A percentile compares a stretch with the other conserved stretches of the same genome.
phyloP scores from a whole-genome alignment of 2,113 vertebrate species.

The Calyptomena viridis region DNA sequence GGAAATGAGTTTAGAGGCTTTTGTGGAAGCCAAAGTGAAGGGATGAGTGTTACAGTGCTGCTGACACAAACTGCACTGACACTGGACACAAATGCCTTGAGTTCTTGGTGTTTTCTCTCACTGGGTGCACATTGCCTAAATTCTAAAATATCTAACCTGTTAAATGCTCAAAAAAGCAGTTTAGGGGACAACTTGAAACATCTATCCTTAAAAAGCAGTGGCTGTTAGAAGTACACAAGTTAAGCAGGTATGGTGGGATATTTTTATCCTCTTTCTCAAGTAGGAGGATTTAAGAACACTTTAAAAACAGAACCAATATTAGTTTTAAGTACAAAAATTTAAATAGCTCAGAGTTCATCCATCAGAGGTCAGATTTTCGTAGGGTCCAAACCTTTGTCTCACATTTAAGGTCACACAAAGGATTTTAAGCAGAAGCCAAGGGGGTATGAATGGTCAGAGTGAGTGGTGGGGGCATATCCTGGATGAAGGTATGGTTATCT shows the following conservation, averaged over 20 bases:
- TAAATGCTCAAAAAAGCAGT: background rate
- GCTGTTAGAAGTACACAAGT: background rate
- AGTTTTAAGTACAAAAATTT: background rate
- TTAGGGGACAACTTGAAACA: background rate
- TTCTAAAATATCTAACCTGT: background rate
- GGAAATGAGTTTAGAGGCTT: background rate
- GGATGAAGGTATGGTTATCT: background rate
- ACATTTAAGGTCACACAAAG: background rate
- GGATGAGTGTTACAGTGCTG: background rate
- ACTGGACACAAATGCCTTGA: rapidly evolving
- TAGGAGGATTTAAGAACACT: background rate
- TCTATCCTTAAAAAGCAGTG: background rate
- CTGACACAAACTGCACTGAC: background rate
- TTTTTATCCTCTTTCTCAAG: background rate
- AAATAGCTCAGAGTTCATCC: background rate
- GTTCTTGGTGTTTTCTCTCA: background rate
- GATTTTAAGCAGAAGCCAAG: background rate
- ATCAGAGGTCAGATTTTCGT: background rate
- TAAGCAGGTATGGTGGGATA: background rate
- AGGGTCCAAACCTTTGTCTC: background rate
- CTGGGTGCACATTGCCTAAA: background rate
- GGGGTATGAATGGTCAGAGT: background rate
- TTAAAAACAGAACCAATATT: background rate
- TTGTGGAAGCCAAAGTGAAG: background rate
- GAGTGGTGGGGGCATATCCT: background rate